These are phyloP conservation scores for western clawed frog (Xenopus tropicalis) DNA, from an alignment of 2,113 vertebrate genomes.

Conservation along the genomic window DNA sequence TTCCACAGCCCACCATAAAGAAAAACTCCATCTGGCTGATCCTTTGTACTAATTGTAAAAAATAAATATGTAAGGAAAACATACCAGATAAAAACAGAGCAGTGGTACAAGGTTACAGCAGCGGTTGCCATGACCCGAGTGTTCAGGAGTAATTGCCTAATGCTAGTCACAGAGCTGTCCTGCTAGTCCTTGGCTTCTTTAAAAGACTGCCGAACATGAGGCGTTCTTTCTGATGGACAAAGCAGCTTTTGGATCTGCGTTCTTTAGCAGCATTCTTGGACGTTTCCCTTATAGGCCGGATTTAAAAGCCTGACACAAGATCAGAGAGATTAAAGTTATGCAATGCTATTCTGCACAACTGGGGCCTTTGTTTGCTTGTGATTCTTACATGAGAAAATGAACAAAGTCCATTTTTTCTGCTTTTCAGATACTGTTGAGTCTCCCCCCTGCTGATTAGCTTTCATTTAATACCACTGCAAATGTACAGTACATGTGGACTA, in stretches of 20 bases:
- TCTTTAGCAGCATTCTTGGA: not conserved
- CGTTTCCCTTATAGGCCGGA: constrained; percentile 1
- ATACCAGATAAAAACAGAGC: constrained; percentile 62
- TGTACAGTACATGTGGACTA: not conserved
- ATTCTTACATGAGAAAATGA: not conserved
- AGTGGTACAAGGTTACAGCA: constrained; percentile 51
- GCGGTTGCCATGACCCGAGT: constrained; percentile 50
- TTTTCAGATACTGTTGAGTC: not conserved
- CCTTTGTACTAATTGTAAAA: not conserved
- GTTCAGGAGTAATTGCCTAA: not conserved
- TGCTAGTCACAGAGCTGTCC: not conserved
- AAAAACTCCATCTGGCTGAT: constrained; percentile 47
- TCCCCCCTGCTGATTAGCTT: not conserved
- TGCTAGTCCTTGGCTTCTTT: constrained; percentile 10
- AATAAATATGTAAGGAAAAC: constrained; percentile 55
- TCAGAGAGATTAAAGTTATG: constrained; percentile 33
- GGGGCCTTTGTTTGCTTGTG: constrained; percentile 19
- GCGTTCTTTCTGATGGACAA: constrained; percentile 8
- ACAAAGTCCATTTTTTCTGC: constrained; percentile 13
- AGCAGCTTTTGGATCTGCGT: constrained; percentile 1
- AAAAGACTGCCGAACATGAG: not conserved
- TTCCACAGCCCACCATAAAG: constrained; percentile 61
- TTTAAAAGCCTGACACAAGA: constrained; percentile 16
- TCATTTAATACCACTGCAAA: not conserved
- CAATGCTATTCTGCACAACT: constrained; percentile 14